These are phyloP conservation scores for Noctua pronuba DNA, from an alignment of 2,888 invertebrate genomes.

Conservation along the genomic window DNA sequence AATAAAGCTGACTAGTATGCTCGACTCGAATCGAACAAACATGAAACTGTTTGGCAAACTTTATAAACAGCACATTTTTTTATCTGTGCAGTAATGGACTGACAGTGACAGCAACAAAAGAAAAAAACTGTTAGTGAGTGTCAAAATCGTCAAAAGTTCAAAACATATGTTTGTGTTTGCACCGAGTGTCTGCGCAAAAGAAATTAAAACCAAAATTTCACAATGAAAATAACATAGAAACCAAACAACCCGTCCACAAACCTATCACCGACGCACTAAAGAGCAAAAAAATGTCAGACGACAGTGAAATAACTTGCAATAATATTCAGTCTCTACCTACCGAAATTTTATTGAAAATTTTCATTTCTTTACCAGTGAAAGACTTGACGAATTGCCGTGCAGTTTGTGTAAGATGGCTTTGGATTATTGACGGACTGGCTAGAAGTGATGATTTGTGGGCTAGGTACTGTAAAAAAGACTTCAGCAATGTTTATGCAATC, in stretches of 20 bases:
- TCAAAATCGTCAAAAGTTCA: slow-evolving; percentile 31
- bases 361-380: slow-evolving; percentile 74
- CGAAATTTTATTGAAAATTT: slow-evolving; percentile 78
- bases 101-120: not conserved
- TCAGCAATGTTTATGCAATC: slow-evolving; percentile 62
- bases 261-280: slow-evolving; percentile 9
- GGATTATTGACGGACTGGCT: slow-evolving; percentile 76
- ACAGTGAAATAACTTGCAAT: slow-evolving; percentile 19
- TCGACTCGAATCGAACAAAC: not conserved
- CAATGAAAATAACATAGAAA: slow-evolving; percentile 49
- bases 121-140: not conserved
- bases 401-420: slow-evolving; percentile 79
- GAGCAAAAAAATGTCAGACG: slow-evolving; percentile 49
- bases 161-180: slow-evolving; percentile 32
- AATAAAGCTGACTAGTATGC: not conserved
- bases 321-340: slow-evolving; percentile 70
- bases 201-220: slow-evolving; percentile 32
- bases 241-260: not conserved
- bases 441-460: slow-evolving; percentile 76
- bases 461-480: slow-evolving; percentile 75
- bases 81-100: not conserved
- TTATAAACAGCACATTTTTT: not conserved
- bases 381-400: slow-evolving; percentile 76
- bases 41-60: not conserved
- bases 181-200: slow-evolving; percentile 20